Evolutionary conservation across 2,888 invertebrate species (phyloP), one percentile per base, ranked within the genome.

Genomic region (Limnephilus auricula): DNA sequence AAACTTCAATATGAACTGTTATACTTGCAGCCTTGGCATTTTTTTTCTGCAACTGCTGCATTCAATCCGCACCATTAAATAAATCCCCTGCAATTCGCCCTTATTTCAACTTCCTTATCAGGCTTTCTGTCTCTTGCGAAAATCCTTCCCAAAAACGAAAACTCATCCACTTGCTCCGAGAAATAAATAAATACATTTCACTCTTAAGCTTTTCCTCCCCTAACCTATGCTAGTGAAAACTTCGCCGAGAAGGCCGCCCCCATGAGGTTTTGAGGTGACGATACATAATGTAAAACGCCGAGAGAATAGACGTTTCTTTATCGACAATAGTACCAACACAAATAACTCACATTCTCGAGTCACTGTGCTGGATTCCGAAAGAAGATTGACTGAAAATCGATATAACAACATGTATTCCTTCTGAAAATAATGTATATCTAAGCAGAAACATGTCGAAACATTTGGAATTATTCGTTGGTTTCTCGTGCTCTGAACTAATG

Each of bases 301-400:
- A 65, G 25, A 65, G 65, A 65, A 65, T 65, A 25, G 65, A 65
- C 65, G 65, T 65, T 65, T 65, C 65, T 65, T 65, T 65, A 65
- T 65, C 65, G 65, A 65, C 65, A 65, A 25, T 65, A 25, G 25
- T 9, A 9, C 65, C 65, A 65, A n/a, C 25, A 25, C 65, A 65
- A 65, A 65, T 65, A 65, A 65, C 65, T 65, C 65, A 65, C 65
- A 65, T 65, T 65, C 65, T 65, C 65, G 65, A 65, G 65, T 65
- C 65, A 65, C 9, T 65, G 9, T 25, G 65, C 65, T 65, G 65
- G 65, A 9, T 65, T 65, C 3, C 25, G n/a, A 65, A 65, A 65
- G 25, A 65, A 65, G 65, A 65, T 65, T 65, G 6, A 65, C 65
- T 65, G 9, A 65, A 65, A 65, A 65, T 65, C 65, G 65, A 65